These are phyloP conservation scores for Drosophila burlai DNA, from an alignment of 1,140 invertebrate genomes.

Conservation along the genomic window DNA sequence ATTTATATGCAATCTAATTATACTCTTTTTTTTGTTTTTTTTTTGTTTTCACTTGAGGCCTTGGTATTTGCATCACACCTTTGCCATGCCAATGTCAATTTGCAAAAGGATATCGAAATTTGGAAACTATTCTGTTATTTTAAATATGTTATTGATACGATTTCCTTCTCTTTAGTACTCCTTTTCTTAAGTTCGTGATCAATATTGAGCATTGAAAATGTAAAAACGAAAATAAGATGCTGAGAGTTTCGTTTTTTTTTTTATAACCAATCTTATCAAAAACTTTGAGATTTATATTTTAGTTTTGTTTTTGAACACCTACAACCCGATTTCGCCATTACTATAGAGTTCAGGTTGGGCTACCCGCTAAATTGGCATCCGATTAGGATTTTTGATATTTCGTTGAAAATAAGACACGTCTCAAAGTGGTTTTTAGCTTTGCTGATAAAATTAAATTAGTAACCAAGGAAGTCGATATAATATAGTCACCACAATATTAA, in stretches of 20 bases:
- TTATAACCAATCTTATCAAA: too few species aligned
- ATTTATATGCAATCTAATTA: conserved; percentile 35
- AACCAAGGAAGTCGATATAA: neutral
- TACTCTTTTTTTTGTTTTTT: neutral
- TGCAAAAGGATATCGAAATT: neutral
- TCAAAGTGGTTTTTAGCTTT: neutral
- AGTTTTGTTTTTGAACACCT: neutral
- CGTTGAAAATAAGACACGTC: neutral
- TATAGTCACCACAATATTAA: neutral
- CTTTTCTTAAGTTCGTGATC: neutral
- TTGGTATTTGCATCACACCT: neutral
- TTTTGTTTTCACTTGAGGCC: conserved; percentile 9
- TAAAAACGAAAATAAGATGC: neutral
- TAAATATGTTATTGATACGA: neutral
- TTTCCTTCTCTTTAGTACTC: neutral
- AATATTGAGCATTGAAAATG: too few species aligned
- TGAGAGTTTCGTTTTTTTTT: too few species aligned
- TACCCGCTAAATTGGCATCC: too few species aligned
- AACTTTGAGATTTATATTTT: neutral
- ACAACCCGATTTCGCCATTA: neutral
- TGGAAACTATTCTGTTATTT: neutral
- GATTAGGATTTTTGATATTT: neutral
- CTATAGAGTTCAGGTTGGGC: too few species aligned
- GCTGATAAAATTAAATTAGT: neutral
- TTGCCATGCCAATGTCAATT: neutral